These are phyloP conservation scores for Rhabditoides inermis DNA, from an alignment of 2,888 invertebrate species.

Conservation along the genomic window DNA sequence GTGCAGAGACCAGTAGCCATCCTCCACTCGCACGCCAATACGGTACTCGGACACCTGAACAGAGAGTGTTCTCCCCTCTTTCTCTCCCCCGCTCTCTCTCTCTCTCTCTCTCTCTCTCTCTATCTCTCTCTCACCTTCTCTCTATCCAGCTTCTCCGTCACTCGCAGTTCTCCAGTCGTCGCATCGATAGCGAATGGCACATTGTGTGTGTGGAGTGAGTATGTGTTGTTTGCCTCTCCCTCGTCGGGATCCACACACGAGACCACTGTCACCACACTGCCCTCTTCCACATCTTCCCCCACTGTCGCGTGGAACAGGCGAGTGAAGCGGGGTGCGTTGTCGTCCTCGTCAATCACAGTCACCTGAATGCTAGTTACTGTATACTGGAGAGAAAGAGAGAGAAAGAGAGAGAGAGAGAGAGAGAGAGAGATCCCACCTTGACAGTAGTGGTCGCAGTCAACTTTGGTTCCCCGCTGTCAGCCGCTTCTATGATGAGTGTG, in stretches of 20 bases:
- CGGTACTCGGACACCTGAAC: slow-evolving; percentile 22
- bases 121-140: slow-evolving; percentile 21
- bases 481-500: slow-evolving; percentile 77
- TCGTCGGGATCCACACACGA: slow-evolving; percentile 27
- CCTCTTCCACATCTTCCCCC: slow-evolving; percentile 18
- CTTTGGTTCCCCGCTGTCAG: slow-evolving; percentile 74
- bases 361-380: slow-evolving; percentile 6
- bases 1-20: slow-evolving; percentile 29
- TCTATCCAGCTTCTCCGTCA: slow-evolving; percentile 19
- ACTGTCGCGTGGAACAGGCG: slow-evolving; percentile 29
- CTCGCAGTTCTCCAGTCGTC: slow-evolving; percentile 15
- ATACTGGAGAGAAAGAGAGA: background rate
- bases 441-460: slow-evolving; percentile 71
- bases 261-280: background rate
- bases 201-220: slow-evolving; percentile 12
- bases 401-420: background rate
- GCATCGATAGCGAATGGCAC: slow-evolving; percentile 16
- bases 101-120: too few relatives aligned
- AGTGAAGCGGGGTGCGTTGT: slow-evolving; percentile 78
- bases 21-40: slow-evolving; percentile 27
- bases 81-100: too few relatives aligned
- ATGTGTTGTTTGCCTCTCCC: slow-evolving; percentile 12
- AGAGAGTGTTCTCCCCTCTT: background rate
- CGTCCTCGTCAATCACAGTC: slow-evolving; percentile 75
- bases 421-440: slow-evolving; percentile 62